phyloP scores from a whole-genome alignment of 2,797 vertebrate species.

The Bufotes viridis region DNA sequence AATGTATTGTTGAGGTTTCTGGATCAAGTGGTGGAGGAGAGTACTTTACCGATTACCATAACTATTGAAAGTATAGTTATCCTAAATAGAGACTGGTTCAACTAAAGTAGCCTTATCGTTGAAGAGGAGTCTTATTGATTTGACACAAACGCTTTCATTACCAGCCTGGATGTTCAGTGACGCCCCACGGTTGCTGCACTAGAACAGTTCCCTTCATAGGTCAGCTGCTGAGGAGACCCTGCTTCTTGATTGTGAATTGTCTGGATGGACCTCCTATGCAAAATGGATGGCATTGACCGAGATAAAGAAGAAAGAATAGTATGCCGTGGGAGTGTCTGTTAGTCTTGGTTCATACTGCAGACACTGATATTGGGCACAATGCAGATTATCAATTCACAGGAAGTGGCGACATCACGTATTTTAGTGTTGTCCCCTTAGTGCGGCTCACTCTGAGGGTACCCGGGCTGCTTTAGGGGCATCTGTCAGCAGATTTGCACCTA shows the following conservation, averaged over 20 bases:
- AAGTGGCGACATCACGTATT: neutral
- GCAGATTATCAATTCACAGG: neutral
- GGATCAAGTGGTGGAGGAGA: too few relatives aligned
- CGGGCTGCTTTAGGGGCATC: neutral
- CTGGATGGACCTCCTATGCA: too few relatives aligned
- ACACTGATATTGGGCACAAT: neutral
- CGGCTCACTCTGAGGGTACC: constrained; percentile 64
- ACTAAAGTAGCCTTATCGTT: too few relatives aligned
- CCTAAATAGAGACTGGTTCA: too few relatives aligned
- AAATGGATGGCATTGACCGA: too few relatives aligned
- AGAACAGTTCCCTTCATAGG: neutral
- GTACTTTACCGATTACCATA: too few relatives aligned
- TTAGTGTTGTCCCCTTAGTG: neutral
- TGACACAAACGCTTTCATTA: neutral
- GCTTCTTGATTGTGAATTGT: too few relatives aligned
- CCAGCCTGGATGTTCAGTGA: neutral
- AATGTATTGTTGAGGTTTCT: neutral
- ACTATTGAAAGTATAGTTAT: too few relatives aligned
- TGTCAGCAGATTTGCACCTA: too few relatives aligned
- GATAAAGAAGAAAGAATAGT: too few relatives aligned
- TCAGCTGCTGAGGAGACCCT: neutral
- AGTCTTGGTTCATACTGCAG: neutral
- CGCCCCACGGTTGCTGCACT: neutral
- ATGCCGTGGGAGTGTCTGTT: neutral
- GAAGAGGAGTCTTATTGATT: too few relatives aligned